These are phyloP conservation scores for Pheosia tremula DNA, from an alignment of 2,888 invertebrate genomes.

Conservation along the genomic window DNA sequence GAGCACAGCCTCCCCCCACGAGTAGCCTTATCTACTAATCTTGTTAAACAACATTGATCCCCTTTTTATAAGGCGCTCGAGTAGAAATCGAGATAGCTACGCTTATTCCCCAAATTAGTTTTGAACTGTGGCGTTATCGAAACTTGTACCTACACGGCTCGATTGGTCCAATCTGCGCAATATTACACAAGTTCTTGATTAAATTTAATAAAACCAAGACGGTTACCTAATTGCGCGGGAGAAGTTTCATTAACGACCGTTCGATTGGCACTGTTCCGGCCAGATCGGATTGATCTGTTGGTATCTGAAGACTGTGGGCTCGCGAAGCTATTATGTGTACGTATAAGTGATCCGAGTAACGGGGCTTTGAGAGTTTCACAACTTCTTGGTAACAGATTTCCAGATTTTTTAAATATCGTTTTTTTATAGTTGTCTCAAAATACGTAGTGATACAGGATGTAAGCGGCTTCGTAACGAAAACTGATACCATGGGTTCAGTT, in stretches of 20 bases:
- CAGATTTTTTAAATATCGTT: too few species aligned
- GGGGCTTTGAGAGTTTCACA: slow-evolving; percentile 3
- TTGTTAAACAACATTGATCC: slow-evolving; percentile 68
- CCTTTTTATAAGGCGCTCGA: slow-evolving; percentile 75
- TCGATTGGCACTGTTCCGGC: slow-evolving; percentile 73
- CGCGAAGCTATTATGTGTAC: slow-evolving; percentile 26
- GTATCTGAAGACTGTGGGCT: slow-evolving; percentile 36
- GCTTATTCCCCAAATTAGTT: slow-evolving; percentile 82
- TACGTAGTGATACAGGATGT: too few species aligned
- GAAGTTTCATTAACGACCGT: slow-evolving; percentile 81
- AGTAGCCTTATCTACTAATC: slow-evolving; percentile 55
- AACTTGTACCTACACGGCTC: slow-evolving; percentile 75
- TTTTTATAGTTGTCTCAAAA: too few species aligned
- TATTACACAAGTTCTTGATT: slow-evolving; percentile 84
- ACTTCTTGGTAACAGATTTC: too few species aligned
- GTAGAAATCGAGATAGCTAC: slow-evolving; percentile 73
- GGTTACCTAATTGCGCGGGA: slow-evolving; percentile 79
- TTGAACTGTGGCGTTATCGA: slow-evolving; percentile 80
- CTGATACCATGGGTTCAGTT: too few species aligned
- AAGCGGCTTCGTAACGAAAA: too few species aligned
- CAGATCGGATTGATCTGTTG: slow-evolving; percentile 63
- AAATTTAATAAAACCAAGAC: slow-evolving; percentile 85
- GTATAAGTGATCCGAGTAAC: slow-evolving; percentile 22
- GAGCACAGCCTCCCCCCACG: slow-evolving; percentile 34
- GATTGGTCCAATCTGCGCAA: slow-evolving; percentile 83